phyloP scores from a whole-genome alignment of 1,140 invertebrate genomes.

The Heliconius eleuchia region DNA sequence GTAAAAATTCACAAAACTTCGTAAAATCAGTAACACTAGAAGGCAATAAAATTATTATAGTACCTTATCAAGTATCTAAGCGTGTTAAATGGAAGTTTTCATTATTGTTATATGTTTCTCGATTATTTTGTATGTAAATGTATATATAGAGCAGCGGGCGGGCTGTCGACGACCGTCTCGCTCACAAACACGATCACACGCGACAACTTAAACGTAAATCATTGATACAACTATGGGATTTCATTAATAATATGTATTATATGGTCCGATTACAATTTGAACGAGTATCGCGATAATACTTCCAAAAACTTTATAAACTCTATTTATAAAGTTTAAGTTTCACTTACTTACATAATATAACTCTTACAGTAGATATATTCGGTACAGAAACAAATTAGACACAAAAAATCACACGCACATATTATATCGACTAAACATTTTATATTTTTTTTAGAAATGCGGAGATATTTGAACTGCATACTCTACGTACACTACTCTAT shows the following conservation, averaged over 20 bases:
- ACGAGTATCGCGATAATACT: slow-evolving; percentile 21
- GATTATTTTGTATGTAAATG: slow-evolving; percentile 13
- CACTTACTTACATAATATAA: slow-evolving; percentile 32
- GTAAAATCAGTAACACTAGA: slow-evolving; percentile 30
- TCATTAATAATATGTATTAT: slow-evolving; percentile 31
- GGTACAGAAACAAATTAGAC: slow-evolving; percentile 18
- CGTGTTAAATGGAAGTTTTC: slow-evolving; percentile 30
- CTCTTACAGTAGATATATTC: slow-evolving; percentile 20
- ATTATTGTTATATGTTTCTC: slow-evolving; percentile 29
- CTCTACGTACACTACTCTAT: slow-evolving; percentile 44
- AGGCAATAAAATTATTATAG: slow-evolving; percentile 25
- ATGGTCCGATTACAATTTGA: slow-evolving; percentile 36
- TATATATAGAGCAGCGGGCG: not conserved
- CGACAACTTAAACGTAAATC: slow-evolving; percentile 25
- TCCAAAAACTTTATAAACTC: slow-evolving; percentile 17
- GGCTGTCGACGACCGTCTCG: not conserved
- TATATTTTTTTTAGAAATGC: slow-evolving; percentile 11
- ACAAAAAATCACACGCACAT: slow-evolving; percentile 20
- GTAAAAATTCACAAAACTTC: slow-evolving; percentile 18
- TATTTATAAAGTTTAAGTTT: slow-evolving; percentile 26
- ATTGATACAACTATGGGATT: slow-evolving; percentile 32
- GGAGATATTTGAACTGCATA: slow-evolving; percentile 30
- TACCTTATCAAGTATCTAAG: slow-evolving; percentile 26
- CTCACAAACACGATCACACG: slow-evolving; percentile 3
- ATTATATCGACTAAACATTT: slow-evolving; percentile 15